Base-by-base conservation (phyloP, 2,888 invertebrate genomes). In the Prosopocoilus inquinatus region DNA sequence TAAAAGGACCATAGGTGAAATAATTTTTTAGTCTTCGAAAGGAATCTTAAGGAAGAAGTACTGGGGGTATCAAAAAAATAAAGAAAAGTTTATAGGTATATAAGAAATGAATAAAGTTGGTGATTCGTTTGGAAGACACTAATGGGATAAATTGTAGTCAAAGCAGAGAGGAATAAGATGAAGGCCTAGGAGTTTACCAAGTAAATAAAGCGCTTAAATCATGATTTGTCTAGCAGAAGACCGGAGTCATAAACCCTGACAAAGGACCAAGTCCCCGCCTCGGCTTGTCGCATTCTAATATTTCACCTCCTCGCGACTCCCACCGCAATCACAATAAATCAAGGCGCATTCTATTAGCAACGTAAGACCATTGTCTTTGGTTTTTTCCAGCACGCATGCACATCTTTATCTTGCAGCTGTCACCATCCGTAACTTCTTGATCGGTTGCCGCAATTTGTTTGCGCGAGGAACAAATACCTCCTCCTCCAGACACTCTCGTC, bases 301-400 rank as follows among this genome's bases (percentile, higher is more conserved):
- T 66, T 65, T 66, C 65, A 66, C 62, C 64, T 63, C 63, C 64
- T 63, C 57, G 66, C 65, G 64, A 64, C 64, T 60, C 66, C 65
- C 62, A 60, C 61, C 50, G 64, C 61, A 66, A 66, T 66, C 66
- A 66, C 55, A 62, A 65, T 65, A 66, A 65, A 66, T 66, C 62
- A 60, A 55, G 9, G n/a, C 20, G 49, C 47, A 56, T 60, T 60
- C 62, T 58, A 58, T 62, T 62, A 62, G 56, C 53, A 55, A 47
- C 39, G 47, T 50, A 48, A 47, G 48, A 28, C 47, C 55, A 57
- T 57, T 60, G 55, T 57, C 55, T 57, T 35, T 51, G 47, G 32
- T 51, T 13, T 47, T 45, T 50, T 50, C 46, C 16, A 20, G 38
- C 38, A 45, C 36, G 46, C 44, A 16, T 35, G 32, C 38, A 35